Evolutionary conservation across 2,888 invertebrate genomes (phyloP).

Genomic region (Drosophila hawaiiensis): DNA sequence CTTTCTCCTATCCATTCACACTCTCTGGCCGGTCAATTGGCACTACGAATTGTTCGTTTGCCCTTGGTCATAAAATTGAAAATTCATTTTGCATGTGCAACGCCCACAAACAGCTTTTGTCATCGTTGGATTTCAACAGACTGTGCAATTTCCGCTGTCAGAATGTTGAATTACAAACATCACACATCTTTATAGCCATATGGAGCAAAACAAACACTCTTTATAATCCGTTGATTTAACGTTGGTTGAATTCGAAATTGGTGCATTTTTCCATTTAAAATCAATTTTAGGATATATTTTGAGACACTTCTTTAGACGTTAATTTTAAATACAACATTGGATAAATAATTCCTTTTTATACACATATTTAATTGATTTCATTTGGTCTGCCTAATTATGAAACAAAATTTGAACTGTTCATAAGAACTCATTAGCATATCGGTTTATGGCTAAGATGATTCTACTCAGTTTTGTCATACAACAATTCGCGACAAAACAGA

Average conservation of each 20-base stretch:
- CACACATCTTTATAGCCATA: background rate
- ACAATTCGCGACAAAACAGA: background rate
- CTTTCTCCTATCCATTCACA: background rate
- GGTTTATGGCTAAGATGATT: background rate
- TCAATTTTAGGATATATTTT: background rate
- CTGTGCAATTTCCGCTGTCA: conserved; percentile 44
- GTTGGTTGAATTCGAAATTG: too few relatives aligned
- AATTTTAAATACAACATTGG: background rate
- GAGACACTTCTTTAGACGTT: background rate
- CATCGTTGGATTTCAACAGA: conserved; percentile 20
- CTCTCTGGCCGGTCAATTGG: conserved; percentile 25
- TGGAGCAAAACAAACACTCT: background rate
- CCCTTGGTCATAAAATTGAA: conserved; percentile 34
- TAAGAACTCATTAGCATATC: background rate
- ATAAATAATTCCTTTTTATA: background rate
- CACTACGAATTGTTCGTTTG: conserved; percentile 3
- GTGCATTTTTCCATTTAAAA: background rate
- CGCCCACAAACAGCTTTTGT: conserved; percentile 31
- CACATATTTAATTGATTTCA: background rate
- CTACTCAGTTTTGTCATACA: background rate
- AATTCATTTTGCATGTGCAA: conserved; percentile 46
- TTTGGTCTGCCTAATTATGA: background rate
- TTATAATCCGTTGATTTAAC: background rate
- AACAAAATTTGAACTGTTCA: background rate
- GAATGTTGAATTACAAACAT: conserved; percentile 1